Evolutionary conservation across 1,140 invertebrate species (phyloP).

Genomic region (Nylanderia fulva): DNA sequence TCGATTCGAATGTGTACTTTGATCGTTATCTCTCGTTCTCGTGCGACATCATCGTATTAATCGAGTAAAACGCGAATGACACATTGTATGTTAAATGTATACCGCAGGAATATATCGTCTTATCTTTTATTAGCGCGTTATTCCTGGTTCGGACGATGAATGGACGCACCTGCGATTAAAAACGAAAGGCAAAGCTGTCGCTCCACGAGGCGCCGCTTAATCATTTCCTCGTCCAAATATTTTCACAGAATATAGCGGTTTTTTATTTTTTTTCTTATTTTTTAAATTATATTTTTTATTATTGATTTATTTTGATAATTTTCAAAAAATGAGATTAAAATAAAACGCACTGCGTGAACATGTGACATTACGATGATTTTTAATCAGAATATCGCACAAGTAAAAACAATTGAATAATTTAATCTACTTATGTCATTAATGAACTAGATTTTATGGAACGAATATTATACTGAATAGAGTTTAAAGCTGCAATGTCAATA

Average conservation of each 20-base stretch:
- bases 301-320: too few relatives aligned
- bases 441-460: background rate
- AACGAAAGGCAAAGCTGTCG: constrained; percentile 21
- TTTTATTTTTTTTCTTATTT: background rate
- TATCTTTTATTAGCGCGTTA: constrained; percentile 36
- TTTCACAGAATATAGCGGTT: background rate
- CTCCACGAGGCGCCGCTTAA: constrained; percentile 4
- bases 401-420: background rate
- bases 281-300: constrained; percentile 18
- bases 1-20: background rate
- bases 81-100: background rate
- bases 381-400: background rate
- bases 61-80: background rate
- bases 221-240: background rate
- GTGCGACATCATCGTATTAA: background rate
- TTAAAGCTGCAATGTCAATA: background rate
- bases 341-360: background rate
- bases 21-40: background rate
- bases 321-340: background rate
- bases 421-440: background rate
- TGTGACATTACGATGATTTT: background rate
- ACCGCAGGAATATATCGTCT: background rate
- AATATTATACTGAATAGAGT: constrained; percentile 25
- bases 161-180: constrained; percentile 50
- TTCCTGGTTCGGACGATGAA: constrained; percentile 14